Base-by-base conservation (phyloP, 1,140 invertebrate species). In the Coboldia fuscipes region DNA sequence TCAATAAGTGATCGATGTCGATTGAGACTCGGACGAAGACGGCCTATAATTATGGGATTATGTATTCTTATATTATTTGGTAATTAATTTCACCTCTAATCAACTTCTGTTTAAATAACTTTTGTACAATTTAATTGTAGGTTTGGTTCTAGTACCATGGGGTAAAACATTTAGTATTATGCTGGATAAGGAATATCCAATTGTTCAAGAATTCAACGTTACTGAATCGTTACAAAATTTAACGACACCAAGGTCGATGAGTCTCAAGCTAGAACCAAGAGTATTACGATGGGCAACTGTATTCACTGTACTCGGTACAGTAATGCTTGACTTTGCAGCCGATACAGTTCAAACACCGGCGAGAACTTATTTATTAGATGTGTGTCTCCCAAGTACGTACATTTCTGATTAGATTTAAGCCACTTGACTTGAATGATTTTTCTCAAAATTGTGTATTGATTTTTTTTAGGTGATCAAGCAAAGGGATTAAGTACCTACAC, bases 281-380 rank as follows among this genome's bases (percentile, higher is more conserved):
- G 70, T 39, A 60, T 62, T 1, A 72, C 68, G 68, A n/a, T n/a
- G n/a, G n/a, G 72, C 72, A 9, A 66, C 81, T 26, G 63, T 82
- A 38, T 68, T 86, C 30, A 84, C 80, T 0, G 70, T 85, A 13
- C 39, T 85, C 1, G 82, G 82, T n/a, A 81, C 80, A 10, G 72
- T 82, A 21, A 44, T 85, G 12, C 52, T 85, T 27, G 82, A 88
- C 48, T 83, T 85, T 46, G 74, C 81, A 50, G 80, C 80, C 2
- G 82, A 88, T 42, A 78, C 79, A 13, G 83, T 78, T 42, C 81
- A 86, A 44, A 80, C 76, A 39, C 82, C 82, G 0, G 63, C 75
- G 0, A 60, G 82, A 41, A 74, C 81, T 16, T 85, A 83, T 54
- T 58, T 88, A n/a, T 58, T 86, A 7, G 82, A 86, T 42, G 70